Evolutionary conservation across 2,888 invertebrate genomes (phyloP), one percentile per base, ranked within the genome.

Genomic region (Teinopalpus imperialis): DNA sequence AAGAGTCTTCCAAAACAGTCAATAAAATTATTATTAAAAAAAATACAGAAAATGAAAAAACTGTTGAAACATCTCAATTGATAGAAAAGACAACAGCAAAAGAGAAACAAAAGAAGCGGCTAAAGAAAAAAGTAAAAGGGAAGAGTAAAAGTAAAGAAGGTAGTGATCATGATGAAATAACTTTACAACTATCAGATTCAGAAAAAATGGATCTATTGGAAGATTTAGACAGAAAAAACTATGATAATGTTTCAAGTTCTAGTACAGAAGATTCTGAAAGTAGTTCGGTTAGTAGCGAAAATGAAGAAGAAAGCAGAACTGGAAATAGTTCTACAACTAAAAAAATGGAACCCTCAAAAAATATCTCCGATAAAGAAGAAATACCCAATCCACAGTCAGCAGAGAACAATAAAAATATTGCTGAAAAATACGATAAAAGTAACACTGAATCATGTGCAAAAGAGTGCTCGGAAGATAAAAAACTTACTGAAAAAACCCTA

Each of bases 161-260:
- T 1, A 76, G 79, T 23, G 85, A 89, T 52, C 76, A 81, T 2
- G 88, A 89, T 52, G 89, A 89, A 56, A 86, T 89, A 20, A 86
- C 77, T 1, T 51, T 89, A 0, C 81, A 90, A 43, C 49, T 88
- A 8, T 90, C 90, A 0, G 87, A 89, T 61, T 67, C 82, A 1
- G 87, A 88, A 48, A 88, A 89, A 56, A 83, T 88, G 81, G 88
- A 89, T 66, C 59, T 89, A 3, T 52, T 89, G 20, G 88, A 89
- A 58, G 75, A 82, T 64, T 65, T 85, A 8, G 81, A 83, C 24
- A 64, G 73, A 12, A 82, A 81, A 41, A 68, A 75, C 24, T 78
- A 66, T 39, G 81, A 80, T 3, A 69, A 59, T 29, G 64, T 70
- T 3, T 59, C 66, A 0, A 75, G 67, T 37, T 65, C 69, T 1